These are phyloP conservation scores for Apamea epomidion DNA, from an alignment of 2,888 invertebrate genomes.

Conservation along the genomic window DNA sequence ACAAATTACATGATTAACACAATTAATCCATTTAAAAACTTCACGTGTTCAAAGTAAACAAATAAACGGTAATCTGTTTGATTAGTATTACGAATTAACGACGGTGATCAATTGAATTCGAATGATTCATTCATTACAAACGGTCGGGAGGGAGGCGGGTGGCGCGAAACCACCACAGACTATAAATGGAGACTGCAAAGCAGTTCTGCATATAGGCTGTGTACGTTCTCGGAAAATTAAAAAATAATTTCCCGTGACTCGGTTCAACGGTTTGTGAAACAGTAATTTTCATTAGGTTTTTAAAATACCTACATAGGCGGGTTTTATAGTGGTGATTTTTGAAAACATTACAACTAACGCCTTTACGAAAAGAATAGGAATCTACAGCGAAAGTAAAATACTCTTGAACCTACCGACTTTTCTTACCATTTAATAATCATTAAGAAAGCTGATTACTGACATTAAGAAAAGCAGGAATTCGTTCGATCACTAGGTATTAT, in stretches of 20 bases:
- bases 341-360: neutral
- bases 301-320: neutral
- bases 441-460: conserved; percentile 24
- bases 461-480: conserved; percentile 42
- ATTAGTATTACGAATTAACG: conserved; percentile 60
- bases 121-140: conserved; percentile 81
- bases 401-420: conserved; percentile 12
- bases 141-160: conserved; percentile 51
- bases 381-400: neutral
- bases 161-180: conserved; percentile 53
- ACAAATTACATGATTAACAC: conserved; percentile 38
- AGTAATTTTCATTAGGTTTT: conserved; percentile 1
- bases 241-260: conserved; percentile 4
- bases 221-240: conserved; percentile 18
- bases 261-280: neutral
- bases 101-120: conserved; percentile 55
- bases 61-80: conserved; percentile 48
- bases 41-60: conserved; percentile 36
- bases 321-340: neutral
- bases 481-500: conserved; percentile 36
- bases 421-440: conserved; percentile 15
- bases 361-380: neutral
- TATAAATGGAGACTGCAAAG: conserved; percentile 51
- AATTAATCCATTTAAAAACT: conserved; percentile 45
- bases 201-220: conserved; percentile 24